Conservation (phyloP, 64 coral and sea anemone species). For the Pachyseris speciosa region DNA sequence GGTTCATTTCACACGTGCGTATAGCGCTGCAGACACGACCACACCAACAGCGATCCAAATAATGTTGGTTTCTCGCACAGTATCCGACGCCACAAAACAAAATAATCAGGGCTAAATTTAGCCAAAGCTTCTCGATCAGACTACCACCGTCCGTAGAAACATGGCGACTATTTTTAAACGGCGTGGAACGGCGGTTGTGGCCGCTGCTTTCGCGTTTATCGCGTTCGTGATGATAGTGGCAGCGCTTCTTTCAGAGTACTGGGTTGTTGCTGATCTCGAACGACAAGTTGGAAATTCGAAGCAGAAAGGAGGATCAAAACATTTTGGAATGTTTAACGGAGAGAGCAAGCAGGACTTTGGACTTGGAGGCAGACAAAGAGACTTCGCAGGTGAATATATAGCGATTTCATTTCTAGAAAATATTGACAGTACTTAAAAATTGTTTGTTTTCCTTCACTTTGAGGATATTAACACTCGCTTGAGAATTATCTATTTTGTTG, state of each 20-base stretch:
- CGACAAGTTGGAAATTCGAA: background rate
- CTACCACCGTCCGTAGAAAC: background rate
- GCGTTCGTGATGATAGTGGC: constrained; percentile 59
- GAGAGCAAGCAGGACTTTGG: background rate
- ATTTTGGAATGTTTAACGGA: constrained; percentile 63
- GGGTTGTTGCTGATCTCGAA: constrained; percentile 42
- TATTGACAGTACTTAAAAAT: too few relatives aligned
- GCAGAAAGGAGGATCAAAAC: constrained; percentile 46
- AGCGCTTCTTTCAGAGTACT: constrained; percentile 55
- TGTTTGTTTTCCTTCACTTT: background rate
- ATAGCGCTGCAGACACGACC: background rate
- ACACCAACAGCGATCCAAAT: background rate
- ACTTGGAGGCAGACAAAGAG: constrained; percentile 52
- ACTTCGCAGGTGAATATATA: constrained; percentile 47
- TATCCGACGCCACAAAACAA: background rate
- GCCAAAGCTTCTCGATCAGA: background rate
- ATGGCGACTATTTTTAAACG: constrained; percentile 74
- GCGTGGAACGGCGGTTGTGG: constrained; percentile 13
- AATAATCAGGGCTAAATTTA: background rate
- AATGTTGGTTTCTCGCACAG: background rate
- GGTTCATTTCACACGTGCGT: constrained; percentile 11
- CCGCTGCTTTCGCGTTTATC: constrained; percentile 38
- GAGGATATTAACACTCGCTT: background rate
- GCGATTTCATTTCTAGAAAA: too few relatives aligned
- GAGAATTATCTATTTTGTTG: too few relatives aligned